Evolutionary conservation across 2,797 vertebrate species (phyloP), one percentile per base, ranked within the genome.

Genomic region (Hippoglossus hippoglossus): DNA sequence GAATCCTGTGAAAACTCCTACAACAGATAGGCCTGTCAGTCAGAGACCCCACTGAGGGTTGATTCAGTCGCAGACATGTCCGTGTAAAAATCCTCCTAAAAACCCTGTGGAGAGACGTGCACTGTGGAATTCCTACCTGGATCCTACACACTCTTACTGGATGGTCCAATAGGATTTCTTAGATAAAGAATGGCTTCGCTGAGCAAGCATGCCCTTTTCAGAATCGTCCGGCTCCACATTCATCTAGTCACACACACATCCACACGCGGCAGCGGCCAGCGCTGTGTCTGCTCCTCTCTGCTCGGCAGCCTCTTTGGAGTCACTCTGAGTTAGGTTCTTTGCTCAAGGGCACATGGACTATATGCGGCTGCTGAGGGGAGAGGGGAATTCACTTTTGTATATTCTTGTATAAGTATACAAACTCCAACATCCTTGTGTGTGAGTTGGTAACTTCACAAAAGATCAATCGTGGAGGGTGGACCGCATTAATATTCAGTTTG

Each of bases 401-500:
- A 31, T 36, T 25, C 6, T 44, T 44, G 18, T 56, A 1, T 25
- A 59, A 34, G n/a, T 31, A 39, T 18, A 34, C 21, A 22, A 52
- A 39, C 11, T 56, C 31, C 51, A 55, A 18, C 58, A 78, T 25
- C 1, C 6, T 44, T 67, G 5, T 36, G 24, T 70, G 39, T 10
- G 34, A 69, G 63, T 73, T 39, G 36, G 25, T 62, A 46, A 49
- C 13, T 69, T n/a, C 15, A 63, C n/a, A 55, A 56, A 61, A 69
- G 62, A 88, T 87, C 73, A 85, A 84, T 74, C 53, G 28, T 22
- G 21, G 58, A 66, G 46, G 61, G 44, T 65, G 67, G 46, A 80
- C 54, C 73, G 47, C 73, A 91, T 90, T 90, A 75, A 78, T 82
- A 92, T 89, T 91, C 87, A 71, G 56, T 72, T 56, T 77, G 66